A percentile compares a stretch with the other conserved stretches of the same genome.
Evolutionary conservation across 2,797 vertebrate species (phyloP).

Genomic region (Sorex maritimensis): DNA sequence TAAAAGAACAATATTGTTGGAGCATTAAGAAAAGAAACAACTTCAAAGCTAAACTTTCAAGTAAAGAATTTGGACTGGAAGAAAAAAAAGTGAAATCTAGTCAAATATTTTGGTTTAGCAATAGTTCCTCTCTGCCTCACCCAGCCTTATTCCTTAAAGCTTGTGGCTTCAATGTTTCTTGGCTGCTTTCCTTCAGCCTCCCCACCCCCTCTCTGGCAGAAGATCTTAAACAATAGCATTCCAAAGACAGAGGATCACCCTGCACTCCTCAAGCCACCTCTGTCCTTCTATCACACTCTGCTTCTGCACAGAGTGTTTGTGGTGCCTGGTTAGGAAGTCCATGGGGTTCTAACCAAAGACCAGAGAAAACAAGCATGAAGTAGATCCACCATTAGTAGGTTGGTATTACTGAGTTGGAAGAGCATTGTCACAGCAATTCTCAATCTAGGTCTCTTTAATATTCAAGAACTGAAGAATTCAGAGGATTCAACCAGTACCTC

Average conservation of each 20-base stretch:
- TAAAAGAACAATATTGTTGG: slow-evolving; percentile 86
- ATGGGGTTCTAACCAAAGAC: background rate
- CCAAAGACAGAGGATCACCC: slow-evolving; percentile 71
- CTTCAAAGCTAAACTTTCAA: slow-evolving; percentile 87
- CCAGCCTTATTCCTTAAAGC: slow-evolving; percentile 66
- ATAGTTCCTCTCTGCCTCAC: slow-evolving; percentile 78
- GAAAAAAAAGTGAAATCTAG: slow-evolving; percentile 80
- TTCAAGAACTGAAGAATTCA: background rate
- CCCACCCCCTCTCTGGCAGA: slow-evolving; percentile 71
- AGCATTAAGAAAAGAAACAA: slow-evolving; percentile 84
- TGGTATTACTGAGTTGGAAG: background rate
- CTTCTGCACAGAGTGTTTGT: slow-evolving; percentile 2
- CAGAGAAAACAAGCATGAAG: background rate
- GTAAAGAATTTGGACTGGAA: slow-evolving; percentile 77
- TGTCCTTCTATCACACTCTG: background rate
- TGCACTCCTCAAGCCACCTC: slow-evolving; percentile 54
- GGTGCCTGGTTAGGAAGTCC: background rate
- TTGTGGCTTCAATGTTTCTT: slow-evolving; percentile 86
- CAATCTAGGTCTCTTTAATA: background rate
- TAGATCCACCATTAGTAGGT: background rate
- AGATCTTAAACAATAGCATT: slow-evolving; percentile 68
- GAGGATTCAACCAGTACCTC: background rate
- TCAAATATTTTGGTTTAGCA: slow-evolving; percentile 85
- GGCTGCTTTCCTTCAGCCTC: slow-evolving; percentile 78
- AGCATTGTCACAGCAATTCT: background rate